Evolutionary conservation across 2,888 invertebrate genomes (phyloP).

Genomic region (Yponomeuta evonymella): DNA sequence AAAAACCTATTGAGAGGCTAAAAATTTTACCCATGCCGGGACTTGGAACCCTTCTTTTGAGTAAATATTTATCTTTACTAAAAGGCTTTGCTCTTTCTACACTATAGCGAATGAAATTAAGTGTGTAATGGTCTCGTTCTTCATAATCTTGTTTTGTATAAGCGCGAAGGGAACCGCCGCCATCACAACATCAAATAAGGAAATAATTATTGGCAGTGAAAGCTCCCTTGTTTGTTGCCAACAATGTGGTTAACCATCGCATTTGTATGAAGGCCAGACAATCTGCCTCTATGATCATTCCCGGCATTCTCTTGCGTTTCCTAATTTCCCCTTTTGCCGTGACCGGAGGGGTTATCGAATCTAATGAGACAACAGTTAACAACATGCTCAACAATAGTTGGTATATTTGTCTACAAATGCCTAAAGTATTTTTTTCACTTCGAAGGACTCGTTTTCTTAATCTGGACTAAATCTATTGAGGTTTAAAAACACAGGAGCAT

Average conservation of each 20-base stretch:
- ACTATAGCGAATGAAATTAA: too few relatives aligned
- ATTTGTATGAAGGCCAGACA: slow-evolving; percentile 4
- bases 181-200: slow-evolving; percentile 14
- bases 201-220: slow-evolving; percentile 13
- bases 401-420: too few relatives aligned
- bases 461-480: too few relatives aligned
- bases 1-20: too few relatives aligned
- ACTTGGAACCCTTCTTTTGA: too few relatives aligned
- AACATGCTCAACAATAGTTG: too few relatives aligned
- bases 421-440: too few relatives aligned
- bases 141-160: neutral
- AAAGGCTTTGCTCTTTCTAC: too few relatives aligned
- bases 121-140: neutral
- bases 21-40: too few relatives aligned
- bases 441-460: too few relatives aligned
- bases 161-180: neutral
- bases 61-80: too few relatives aligned
- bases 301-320: neutral
- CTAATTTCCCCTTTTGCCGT: neutral
- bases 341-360: neutral
- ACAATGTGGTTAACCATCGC: slow-evolving; percentile 10
- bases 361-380: neutral
- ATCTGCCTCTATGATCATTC: slow-evolving; percentile 2
- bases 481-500: too few relatives aligned
- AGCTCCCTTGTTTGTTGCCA: slow-evolving; percentile 9